Percentiles rank a stretch among this genome's conserved stretches.
These are phyloP conservation scores for Lysandra coridon DNA, from an alignment of 2,888 invertebrate genomes.

Conservation along the genomic window DNA sequence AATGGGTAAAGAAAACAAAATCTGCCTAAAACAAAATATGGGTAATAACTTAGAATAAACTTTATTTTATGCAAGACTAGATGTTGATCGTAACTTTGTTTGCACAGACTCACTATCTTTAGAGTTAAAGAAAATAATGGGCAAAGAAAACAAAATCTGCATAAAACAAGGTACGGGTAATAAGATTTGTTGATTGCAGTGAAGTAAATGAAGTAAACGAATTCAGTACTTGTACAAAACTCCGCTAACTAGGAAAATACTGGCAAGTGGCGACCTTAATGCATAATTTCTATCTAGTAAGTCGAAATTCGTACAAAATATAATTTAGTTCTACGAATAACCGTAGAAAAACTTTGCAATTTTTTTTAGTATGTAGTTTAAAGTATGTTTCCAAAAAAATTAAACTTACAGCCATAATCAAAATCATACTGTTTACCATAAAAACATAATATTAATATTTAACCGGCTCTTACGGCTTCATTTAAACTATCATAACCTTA, in stretches of 20 bases:
- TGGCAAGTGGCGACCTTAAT: neutral
- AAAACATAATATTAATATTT: too few species aligned
- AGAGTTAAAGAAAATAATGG: neutral
- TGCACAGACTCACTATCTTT: neutral
- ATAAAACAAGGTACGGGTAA: conserved; percentile 3
- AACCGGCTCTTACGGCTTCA: too few species aligned
- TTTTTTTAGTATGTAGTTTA: too few species aligned
- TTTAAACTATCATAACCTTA: too few species aligned
- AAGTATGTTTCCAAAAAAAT: too few species aligned
- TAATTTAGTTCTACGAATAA: neutral
- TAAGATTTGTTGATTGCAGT: conserved; percentile 10
- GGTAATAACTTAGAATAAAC: too few species aligned
- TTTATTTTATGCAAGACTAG: neutral
- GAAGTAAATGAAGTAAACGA: neutral
- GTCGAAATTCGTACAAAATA: neutral
- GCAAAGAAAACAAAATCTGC: neutral
- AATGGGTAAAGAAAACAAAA: neutral
- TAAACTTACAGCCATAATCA: too few species aligned
- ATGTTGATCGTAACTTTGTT: neutral
- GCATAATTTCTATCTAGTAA: neutral
- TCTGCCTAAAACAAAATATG: conserved; percentile 1
- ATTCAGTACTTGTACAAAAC: neutral
- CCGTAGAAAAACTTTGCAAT: too few species aligned
- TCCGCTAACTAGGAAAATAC: neutral
- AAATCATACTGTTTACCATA: too few species aligned